phyloP scores from a whole-genome alignment of 1,140 invertebrate genomes.

The Drosophila sechellia region DNA sequence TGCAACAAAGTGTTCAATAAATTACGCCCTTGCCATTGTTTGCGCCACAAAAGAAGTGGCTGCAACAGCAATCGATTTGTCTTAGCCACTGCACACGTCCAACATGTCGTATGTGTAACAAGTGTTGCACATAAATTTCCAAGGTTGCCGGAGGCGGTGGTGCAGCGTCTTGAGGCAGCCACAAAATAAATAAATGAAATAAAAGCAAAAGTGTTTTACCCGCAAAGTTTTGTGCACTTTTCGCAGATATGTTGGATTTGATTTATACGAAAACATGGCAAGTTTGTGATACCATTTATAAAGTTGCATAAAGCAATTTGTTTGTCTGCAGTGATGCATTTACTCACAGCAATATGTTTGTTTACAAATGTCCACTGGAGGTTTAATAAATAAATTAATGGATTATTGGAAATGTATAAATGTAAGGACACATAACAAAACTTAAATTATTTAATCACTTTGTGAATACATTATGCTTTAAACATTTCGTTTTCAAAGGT shows the following conservation, averaged over 20 bases:
- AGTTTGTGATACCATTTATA: slow-evolving; percentile 50
- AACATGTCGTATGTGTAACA: slow-evolving; percentile 74
- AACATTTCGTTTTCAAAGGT: no score
- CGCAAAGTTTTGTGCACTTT: slow-evolving; percentile 38
- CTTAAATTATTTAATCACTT: no score
- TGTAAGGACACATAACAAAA: no score
- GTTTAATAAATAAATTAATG: not conserved
- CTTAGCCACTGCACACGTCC: slow-evolving; percentile 58
- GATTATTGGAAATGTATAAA: no score
- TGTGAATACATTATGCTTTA: no score
- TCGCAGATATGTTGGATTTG: slow-evolving; percentile 34
- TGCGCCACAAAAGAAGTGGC: slow-evolving; percentile 47
- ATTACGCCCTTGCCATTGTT: slow-evolving; percentile 47
- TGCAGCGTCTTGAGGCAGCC: slow-evolving; percentile 40
- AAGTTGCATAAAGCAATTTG: slow-evolving; percentile 37
- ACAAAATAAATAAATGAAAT: slow-evolving; percentile 60
- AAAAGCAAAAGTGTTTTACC: slow-evolving; percentile 30
- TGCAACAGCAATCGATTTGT: slow-evolving; percentile 68
- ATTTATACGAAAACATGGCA: slow-evolving; percentile 50
- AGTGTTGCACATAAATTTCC: slow-evolving; percentile 71
- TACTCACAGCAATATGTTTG: slow-evolving; percentile 9
- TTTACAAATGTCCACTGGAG: not conserved
- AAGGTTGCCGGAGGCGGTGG: slow-evolving; percentile 13
- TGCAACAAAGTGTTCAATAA: slow-evolving; percentile 70
- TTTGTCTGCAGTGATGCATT: slow-evolving; percentile 28